Conservation (phyloP, 2,888 invertebrate genomes). For the Ommatoiulus sabulosus region DNA sequence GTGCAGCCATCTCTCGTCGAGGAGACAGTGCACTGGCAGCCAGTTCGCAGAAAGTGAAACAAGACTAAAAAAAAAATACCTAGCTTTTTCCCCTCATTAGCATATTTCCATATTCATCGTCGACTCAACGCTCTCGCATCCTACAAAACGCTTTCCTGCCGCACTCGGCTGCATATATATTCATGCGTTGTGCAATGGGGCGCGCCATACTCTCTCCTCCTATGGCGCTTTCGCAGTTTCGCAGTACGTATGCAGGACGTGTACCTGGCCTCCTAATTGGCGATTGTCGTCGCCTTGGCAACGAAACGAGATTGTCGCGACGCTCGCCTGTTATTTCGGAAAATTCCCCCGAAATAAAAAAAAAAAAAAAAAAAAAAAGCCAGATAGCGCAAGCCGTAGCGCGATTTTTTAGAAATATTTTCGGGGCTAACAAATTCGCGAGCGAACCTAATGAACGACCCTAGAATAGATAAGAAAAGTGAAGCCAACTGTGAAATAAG, state of each 20-base stretch:
- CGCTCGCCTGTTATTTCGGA: slow-evolving; percentile 35
- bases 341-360: not conserved
- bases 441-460: slow-evolving; percentile 24
- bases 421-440: not conserved
- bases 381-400: no score
- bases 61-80: not conserved
- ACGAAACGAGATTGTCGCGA: slow-evolving; percentile 42
- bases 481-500: slow-evolving; percentile 36
- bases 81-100: no score
- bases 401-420: not conserved
- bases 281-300: slow-evolving; percentile 11
- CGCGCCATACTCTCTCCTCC: not conserved
- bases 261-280: slow-evolving; percentile 15
- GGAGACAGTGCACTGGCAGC: not conserved
- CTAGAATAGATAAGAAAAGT: slow-evolving; percentile 13
- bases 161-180: not conserved
- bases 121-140: not conserved
- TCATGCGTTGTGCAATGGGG: slow-evolving; percentile 8
- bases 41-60: not conserved
- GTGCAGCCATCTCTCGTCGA: not conserved
- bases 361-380: no score
- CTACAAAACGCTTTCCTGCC: slow-evolving; percentile 9
- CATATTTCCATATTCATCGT: slow-evolving; percentile 43
- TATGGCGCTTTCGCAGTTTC: not conserved
- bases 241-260: slow-evolving; percentile 20